A percentile compares a stretch with the other conserved stretches of the same genome.
These are phyloP conservation scores for Columba livia DNA, from an alignment of 2,113 vertebrate genomes.

Conservation along the genomic window DNA sequence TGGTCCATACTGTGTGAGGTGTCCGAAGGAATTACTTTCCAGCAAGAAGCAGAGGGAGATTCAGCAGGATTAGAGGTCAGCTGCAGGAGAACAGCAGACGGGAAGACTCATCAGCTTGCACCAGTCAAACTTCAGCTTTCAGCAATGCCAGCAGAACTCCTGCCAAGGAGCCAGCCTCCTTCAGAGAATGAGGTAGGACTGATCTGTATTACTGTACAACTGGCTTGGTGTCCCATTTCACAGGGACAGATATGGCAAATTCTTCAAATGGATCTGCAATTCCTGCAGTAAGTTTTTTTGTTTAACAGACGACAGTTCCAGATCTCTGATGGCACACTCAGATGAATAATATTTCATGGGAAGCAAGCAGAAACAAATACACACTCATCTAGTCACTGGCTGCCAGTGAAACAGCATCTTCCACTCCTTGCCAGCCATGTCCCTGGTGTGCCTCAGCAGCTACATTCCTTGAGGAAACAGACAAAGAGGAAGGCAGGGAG, in stretches of 20 bases:
- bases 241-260: background rate
- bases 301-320: slow-evolving; percentile 35
- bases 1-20: background rate
- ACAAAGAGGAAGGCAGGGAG: slow-evolving; percentile 67
- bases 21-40: background rate
- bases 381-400: slow-evolving; percentile 42
- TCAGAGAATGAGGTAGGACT: background rate
- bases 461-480: slow-evolving; percentile 62
- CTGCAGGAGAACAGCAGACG: background rate
- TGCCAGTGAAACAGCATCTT: slow-evolving; percentile 73
- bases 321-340: slow-evolving; percentile 23
- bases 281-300: slow-evolving; percentile 27
- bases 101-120: background rate
- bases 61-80: slow-evolving; percentile 18
- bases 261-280: slow-evolving; percentile 6
- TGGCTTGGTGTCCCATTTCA: slow-evolving; percentile 2
- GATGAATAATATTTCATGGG: slow-evolving; percentile 69
- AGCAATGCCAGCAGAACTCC: background rate
- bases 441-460: slow-evolving; percentile 60
- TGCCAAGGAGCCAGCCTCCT: background rate
- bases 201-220: background rate
- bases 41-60: background rate
- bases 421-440: slow-evolving; percentile 63
- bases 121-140: background rate
- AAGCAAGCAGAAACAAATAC: slow-evolving; percentile 74